These are phyloP conservation scores for Patiria miniata DNA, from an alignment of 35 echinoderm and acorn worm genomes.

Conservation along the genomic window DNA sequence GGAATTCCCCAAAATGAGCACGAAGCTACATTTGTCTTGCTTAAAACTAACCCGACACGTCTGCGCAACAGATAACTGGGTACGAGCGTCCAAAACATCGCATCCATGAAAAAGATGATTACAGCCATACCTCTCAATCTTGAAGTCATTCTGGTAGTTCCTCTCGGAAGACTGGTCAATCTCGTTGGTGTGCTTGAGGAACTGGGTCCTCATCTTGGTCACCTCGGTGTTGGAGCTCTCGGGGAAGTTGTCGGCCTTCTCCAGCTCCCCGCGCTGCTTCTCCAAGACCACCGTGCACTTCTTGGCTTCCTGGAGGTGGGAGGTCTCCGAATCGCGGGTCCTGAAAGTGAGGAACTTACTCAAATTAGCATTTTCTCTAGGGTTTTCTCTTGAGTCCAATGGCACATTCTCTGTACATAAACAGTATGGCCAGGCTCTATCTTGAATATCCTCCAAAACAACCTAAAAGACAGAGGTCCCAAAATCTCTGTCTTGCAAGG, in stretches of 20 bases:
- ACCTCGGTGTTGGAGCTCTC: constrained; percentile 94
- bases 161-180: constrained; percentile 93
- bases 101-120: background rate
- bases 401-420: too few species aligned
- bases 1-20: too few species aligned
- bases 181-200: constrained; percentile 94
- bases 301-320: constrained; percentile 81
- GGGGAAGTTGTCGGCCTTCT: constrained; percentile 97
- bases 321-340: constrained; percentile 87
- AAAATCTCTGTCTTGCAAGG: too few species aligned
- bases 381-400: too few species aligned
- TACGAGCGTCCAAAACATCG: too few species aligned
- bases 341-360: constrained; percentile 30
- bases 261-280: constrained; percentile 74
- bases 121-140: constrained; percentile 79
- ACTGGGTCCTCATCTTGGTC: constrained; percentile 72
- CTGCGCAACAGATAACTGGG: too few species aligned
- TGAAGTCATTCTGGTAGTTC: constrained; percentile 97
- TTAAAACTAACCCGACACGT: too few species aligned
- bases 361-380: too few species aligned
- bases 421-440: too few species aligned
- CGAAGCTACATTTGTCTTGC: too few species aligned
- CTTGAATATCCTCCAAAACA: too few species aligned
- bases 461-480: too few species aligned
- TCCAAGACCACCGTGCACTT: constrained; percentile 69